phyloP scores from a whole-genome alignment of 2,888 invertebrate genomes.

The Branchipolynoe longqiensis region DNA sequence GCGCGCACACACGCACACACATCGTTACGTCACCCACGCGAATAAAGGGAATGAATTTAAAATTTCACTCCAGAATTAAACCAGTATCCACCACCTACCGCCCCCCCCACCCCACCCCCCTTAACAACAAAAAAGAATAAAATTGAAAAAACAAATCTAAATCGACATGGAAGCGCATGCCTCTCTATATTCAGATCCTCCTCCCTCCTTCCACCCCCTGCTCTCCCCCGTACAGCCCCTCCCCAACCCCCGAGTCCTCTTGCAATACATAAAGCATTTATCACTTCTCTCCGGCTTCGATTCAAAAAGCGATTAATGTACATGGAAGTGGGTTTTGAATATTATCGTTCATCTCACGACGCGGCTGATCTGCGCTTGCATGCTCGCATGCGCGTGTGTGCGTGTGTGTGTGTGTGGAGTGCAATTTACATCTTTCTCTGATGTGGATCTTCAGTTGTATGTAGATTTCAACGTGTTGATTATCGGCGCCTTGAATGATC shows the following conservation, averaged over 20 bases:
- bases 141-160: too few relatives aligned
- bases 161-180: too few relatives aligned
- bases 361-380: too few relatives aligned
- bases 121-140: slow-evolving; percentile 2
- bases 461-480: too few relatives aligned
- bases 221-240: neutral
- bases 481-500: too few relatives aligned
- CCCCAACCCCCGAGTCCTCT: slow-evolving; percentile 21
- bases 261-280: slow-evolving; percentile 16
- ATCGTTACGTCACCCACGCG: neutral
- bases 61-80: neutral
- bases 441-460: slow-evolving; percentile 10
- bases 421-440: slow-evolving; percentile 15
- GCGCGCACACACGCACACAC: neutral
- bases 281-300: neutral
- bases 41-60: slow-evolving; percentile 14
- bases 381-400: too few relatives aligned
- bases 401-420: too few relatives aligned
- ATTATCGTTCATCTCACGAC: slow-evolving; percentile 12
- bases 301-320: slow-evolving; percentile 13
- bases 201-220: too few relatives aligned
- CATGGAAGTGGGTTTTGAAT: neutral
- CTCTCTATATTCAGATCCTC: too few relatives aligned
- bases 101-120: too few relatives aligned
- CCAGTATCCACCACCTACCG: neutral